Evolutionary conservation across 2,888 invertebrate genomes (phyloP), one percentile per base, ranked within the genome.

Genomic region (Steromphala cineraria): DNA sequence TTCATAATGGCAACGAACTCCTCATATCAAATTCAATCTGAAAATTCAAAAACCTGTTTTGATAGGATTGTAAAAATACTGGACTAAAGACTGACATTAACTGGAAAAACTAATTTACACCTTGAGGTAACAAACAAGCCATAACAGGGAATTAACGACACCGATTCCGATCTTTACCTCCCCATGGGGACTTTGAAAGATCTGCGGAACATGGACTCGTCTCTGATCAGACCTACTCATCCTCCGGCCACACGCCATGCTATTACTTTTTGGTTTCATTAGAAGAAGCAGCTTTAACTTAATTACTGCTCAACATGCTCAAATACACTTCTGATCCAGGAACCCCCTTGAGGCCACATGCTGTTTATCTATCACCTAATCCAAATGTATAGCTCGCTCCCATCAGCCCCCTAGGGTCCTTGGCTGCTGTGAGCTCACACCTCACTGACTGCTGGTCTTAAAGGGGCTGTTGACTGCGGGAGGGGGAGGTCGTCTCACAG

Each of bases 321-420:
- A 36, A 74, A 79, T 79, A 79, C 53, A 62, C 74, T 36, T 31
- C 40, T 79, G 79, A 79, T 79, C 74, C 24, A 28, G 5, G 17
- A 74, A 53, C 53, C 28, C 71, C 79, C 79, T 36, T 4, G 71
- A 53, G 55, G 31, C 40, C 71, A 31, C 10, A 31, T 31, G 31
- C 74, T 74, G 79, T 79, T 78, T 79, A 79, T 79, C 79, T 79
- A 55, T 79, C 79, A 67, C 79, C 74, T 79, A 74, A 79, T 79
- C 74, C 79, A 79, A 74, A 79, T 79, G 67, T 74, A 74, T 53
- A 74, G 53, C 71, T 13, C n/a, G 46, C 53, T 28, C 53, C 19
- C 28, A 40, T 46, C 40, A 19, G 31, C 24, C 62, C 71, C 56
- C 79, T 19, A 21, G 79, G 74, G 79, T n/a, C 31, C 15, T 31